Base-by-base conservation (phyloP, 1,140 invertebrate genomes). In the Holcopasites calliopsidis region DNA sequence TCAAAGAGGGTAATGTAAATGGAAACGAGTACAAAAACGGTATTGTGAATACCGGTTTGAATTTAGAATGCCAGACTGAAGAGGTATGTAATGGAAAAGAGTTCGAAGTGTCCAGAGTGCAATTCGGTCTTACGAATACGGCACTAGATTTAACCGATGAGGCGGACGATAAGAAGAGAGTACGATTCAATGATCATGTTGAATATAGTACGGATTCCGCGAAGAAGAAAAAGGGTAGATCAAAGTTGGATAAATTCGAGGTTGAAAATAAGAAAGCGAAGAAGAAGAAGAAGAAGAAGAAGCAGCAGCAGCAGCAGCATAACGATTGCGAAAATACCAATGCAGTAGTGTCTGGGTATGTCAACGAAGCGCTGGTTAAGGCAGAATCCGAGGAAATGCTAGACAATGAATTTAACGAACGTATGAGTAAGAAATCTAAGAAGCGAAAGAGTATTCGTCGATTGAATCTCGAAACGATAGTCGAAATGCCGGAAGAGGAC, bases 111-210 rank as follows among this genome's bases (percentile, higher is more conserved):
- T 71, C 83, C 1, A 87, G 89, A 74, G 50, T 74, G 55, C 52
- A 82, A 52, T 78, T 83, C 71, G 90, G 90, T 21, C 21, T 91
- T 21, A 84, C 85, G 21, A 92, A 91, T 42, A 83, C 77, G 69
- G 90, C 83, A 8, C 70, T 91, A 31, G 90, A 91, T 82, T 71
- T 91, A 21, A 85, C 84, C 0, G 90, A 92, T 64, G 90, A 92
- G 61, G 75, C 18, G 21, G 35, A 42, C 11, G 82, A 83, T 2
- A 91, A 89, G 40, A 91, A 87, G 73, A 80, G 86, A 7, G 91
- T 91, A 10, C 90, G 87, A 50, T 92, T 92, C 68, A 90, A 90
- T 58, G 87, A 91, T 58, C 84, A 86, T 33, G 66, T 92, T 7
- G 89, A 92, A 62, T 92, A 86, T 40, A 88, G 85, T 61, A 85